These are phyloP conservation scores for Tortricodes alternella DNA, from an alignment of 2,888 invertebrate genomes.

Conservation along the genomic window DNA sequence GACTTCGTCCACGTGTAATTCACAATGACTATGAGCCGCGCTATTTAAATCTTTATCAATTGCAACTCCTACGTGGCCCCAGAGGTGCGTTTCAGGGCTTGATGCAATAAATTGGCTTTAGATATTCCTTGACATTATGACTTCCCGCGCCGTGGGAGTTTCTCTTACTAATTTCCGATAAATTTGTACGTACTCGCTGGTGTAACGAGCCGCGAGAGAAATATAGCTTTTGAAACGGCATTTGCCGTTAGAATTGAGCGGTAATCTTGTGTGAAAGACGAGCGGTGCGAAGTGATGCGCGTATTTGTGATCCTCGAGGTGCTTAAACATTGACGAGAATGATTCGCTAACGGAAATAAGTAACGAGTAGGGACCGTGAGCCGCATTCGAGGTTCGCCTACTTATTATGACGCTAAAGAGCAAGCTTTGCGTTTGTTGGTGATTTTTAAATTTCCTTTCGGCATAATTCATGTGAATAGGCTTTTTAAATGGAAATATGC, in stretches of 20 bases:
- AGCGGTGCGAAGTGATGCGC: conserved; percentile 52
- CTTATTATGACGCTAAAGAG: background rate
- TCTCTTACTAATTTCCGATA: conserved; percentile 76
- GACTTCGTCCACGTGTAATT: no score
- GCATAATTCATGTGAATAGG: background rate
- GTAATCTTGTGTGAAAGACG: conserved; percentile 78
- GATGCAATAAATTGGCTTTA: conserved; percentile 30
- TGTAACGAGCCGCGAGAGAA: conserved; percentile 68
- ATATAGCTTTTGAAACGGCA: conserved; percentile 74
- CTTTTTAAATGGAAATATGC: conserved; percentile 4
- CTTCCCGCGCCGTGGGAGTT: conserved; percentile 47
- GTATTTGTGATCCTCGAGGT: conserved; percentile 46
- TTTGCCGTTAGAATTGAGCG: conserved; percentile 76
- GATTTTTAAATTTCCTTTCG: background rate
- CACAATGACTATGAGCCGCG: background rate
- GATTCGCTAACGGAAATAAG: conserved; percentile 25
- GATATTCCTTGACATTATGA: conserved; percentile 30
- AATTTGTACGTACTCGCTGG: conserved; percentile 74
- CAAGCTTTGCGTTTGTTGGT: background rate
- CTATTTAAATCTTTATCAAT: conserved; percentile 12
- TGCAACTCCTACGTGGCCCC: conserved; percentile 8
- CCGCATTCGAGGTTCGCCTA: background rate
- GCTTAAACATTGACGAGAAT: conserved; percentile 25
- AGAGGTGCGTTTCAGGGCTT: conserved; percentile 13
- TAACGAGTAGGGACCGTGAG: conserved; percentile 18